Conservation (phyloP, 2,888 invertebrate species). For the Lasioglossum lativentre region DNA sequence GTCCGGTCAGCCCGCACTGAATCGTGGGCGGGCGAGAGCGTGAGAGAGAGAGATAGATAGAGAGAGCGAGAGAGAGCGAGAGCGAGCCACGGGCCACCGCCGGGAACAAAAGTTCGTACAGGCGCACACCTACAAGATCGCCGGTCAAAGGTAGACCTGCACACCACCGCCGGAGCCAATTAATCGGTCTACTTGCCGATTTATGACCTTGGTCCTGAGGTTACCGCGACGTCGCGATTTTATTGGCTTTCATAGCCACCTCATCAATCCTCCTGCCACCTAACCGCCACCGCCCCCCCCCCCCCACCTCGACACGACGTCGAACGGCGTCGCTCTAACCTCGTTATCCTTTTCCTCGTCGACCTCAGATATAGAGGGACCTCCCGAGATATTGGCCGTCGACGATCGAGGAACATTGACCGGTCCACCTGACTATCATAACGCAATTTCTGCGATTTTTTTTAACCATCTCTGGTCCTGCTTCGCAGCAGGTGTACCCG, state of each 20-base stretch:
- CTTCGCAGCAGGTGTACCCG: neutral
- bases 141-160: slow-evolving; percentile 21
- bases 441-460: neutral
- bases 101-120: slow-evolving; percentile 60
- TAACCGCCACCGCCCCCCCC: slow-evolving; percentile 27
- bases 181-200: slow-evolving; percentile 77
- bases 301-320: neutral
- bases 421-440: neutral
- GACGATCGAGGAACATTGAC: neutral
- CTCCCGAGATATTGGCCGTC: slow-evolving; percentile 50
- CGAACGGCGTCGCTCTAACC: slow-evolving; percentile 41
- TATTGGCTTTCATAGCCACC: slow-evolving; percentile 75
- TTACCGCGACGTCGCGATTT: slow-evolving; percentile 69
- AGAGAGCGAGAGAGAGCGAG: neutral
- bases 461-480: neutral
- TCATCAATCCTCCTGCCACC: slow-evolving; percentile 71
- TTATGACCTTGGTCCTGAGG: slow-evolving; percentile 67
- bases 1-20: slow-evolving; percentile 58
- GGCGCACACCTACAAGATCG: slow-evolving; percentile 10
- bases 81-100: neutral
- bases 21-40: slow-evolving; percentile 15
- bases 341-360: slow-evolving; percentile 59
- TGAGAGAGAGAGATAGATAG: neutral
- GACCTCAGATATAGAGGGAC: slow-evolving; percentile 55
- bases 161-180: slow-evolving; percentile 64